A percentile compares a stretch with the other conserved stretches of the same genome.
Conservation (phyloP, 2,797 vertebrate species). For the Phoeniculus purpureus region DNA sequence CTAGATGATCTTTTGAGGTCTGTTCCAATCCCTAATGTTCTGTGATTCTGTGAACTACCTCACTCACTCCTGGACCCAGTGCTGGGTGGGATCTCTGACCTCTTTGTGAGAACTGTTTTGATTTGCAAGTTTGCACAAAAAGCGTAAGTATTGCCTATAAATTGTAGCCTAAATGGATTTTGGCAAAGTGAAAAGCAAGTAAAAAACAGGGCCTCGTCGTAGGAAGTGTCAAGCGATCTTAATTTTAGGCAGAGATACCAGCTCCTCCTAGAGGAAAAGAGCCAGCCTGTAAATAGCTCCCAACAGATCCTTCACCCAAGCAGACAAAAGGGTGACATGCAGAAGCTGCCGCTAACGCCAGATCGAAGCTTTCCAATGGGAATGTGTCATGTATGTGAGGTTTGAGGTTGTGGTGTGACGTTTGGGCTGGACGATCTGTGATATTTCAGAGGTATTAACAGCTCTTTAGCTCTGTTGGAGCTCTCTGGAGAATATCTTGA, state of each 20-base stretch:
- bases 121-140: conserved; percentile 6
- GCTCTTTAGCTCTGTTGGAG: background rate
- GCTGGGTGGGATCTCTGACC: background rate
- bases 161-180: conserved; percentile 57
- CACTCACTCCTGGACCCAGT: no score
- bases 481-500: background rate
- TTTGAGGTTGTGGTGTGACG: background rate
- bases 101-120: conserved; percentile 7
- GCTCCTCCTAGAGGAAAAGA: conserved; percentile 69
- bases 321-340: conserved; percentile 61
- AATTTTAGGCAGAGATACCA: conserved; percentile 72
- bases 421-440: background rate
- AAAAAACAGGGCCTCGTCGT: conserved; percentile 62
- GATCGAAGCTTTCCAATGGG: conserved; percentile 24
- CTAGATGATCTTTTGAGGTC: no score
- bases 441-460: background rate
- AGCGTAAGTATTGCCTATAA: conserved; percentile 33
- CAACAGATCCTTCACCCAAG: conserved; percentile 53
- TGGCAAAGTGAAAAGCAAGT: conserved; percentile 64
- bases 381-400: background rate
- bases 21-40: no score
- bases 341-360: conserved; percentile 30
- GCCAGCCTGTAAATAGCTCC: conserved; percentile 58
- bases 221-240: conserved; percentile 69
- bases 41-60: no score